Evolutionary conservation across 2,113 vertebrate species (phyloP), one percentile per base, ranked within the genome.

Genomic region (Mohoua ochrocephala): DNA sequence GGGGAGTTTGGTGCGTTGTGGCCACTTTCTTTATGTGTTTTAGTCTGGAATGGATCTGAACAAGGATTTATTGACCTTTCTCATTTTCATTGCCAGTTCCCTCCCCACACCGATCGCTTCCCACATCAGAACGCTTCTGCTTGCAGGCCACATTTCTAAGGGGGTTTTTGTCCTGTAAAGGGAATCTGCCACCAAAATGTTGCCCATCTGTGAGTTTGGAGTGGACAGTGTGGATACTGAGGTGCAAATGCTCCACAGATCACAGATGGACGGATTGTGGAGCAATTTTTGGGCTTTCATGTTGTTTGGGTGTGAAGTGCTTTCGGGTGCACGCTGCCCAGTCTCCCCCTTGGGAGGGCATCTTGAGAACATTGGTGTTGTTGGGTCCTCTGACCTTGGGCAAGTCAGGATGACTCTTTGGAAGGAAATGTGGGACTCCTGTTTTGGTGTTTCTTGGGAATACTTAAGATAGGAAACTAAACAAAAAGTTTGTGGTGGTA

Each of bases 191-290:
- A 53, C 70, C 23, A 59, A 77, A 61, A 54, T 39, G 17, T 35
- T 47, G 19, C 57, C 42, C 15, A 4, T 54, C 24, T 54, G 27
- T 35, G 53, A 74, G 56, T 67, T 31, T 54, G 60, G 45, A 61
- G 41, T 20, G 17, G 27, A 41, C 23, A 27, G 37, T 0, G 2
- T 59, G 74, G 37, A 31, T 16, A 11, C 27, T 18, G 56, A 42
- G 31, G 44, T 82, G 49, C 57, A 60, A 33, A 65, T 7, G 9
- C 33, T 47, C 18, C 44, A 57, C 18, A 57, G 65, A 26, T 54
- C n/a, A 30, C 30, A 47, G 37, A 52, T 24, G 19, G 15, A 64
- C 10, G n/a, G 61, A 41, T 44, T 0, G 0, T 41, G 60, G 69
- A 63, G 52, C 0, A 0, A 11, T 70, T 89, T 74, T 30, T 26